phyloP scores from a whole-genome alignment of 2,888 invertebrate genomes.

The Tholera decimalis region DNA sequence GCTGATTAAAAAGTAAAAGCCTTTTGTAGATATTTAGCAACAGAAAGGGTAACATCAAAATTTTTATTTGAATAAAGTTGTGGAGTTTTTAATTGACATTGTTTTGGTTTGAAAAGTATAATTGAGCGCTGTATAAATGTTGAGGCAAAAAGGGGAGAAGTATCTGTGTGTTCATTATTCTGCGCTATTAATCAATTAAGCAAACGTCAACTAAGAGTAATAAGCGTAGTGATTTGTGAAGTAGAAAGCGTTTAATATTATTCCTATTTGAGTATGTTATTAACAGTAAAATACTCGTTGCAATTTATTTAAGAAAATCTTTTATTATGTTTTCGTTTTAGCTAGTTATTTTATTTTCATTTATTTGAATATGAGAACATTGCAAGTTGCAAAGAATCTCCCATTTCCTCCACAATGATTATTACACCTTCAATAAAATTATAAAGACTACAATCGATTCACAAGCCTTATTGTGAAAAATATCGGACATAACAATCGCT shows the following conservation, averaged over 20 bases:
- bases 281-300: background rate
- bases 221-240: conserved; percentile 16
- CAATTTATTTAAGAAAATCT: background rate
- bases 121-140: conserved; percentile 39
- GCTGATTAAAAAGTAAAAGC: conserved; percentile 73
- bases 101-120: conserved; percentile 42
- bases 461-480: conserved; percentile 26
- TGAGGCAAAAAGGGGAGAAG: conserved; percentile 26
- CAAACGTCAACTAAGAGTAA: conserved; percentile 34
- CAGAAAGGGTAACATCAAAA: conserved; percentile 47
- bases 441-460: conserved; percentile 39
- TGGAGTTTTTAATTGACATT: conserved; percentile 48
- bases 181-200: conserved; percentile 38
- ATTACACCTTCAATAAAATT: conserved; percentile 28
- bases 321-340: no score
- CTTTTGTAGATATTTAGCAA: conserved; percentile 58
- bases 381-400: background rate
- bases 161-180: conserved; percentile 42
- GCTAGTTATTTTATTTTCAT: no score
- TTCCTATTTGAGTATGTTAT: conserved; percentile 1
- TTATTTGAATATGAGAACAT: background rate
- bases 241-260: conserved; percentile 1
- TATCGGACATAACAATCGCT: conserved; percentile 58
- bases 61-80: conserved; percentile 51
- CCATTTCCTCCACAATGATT: conserved; percentile 5